Base-by-base conservation (phyloP, 2,888 invertebrate genomes). In the Acanthopleura granulata region DNA sequence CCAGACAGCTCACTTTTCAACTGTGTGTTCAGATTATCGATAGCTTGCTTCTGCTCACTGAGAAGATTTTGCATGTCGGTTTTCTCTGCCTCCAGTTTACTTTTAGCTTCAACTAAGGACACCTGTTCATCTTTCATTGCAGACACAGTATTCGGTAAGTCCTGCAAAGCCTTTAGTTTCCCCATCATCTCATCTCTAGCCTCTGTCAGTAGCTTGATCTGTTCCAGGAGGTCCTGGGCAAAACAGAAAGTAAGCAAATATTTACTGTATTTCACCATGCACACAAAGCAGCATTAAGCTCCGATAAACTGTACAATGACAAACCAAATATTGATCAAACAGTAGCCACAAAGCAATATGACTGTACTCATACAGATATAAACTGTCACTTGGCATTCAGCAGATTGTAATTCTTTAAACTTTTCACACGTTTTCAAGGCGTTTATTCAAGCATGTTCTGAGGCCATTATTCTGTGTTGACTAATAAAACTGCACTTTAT, bases 151-250 rank as follows among this genome's bases (percentile, higher is more conserved):
- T 70, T 50, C 18, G 49, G n/a, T 49, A 40, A 18, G 18, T 74
- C 25, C 29, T 72, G 62, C n/a, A 61, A n/a, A 49, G 9, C 14
- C n/a, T 74, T 49, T 15, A 70, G 12, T 0, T 57, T 27, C 11
- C n/a, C 49, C 4, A 74, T 18, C 25, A 75, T 74, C 25, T 77
- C 78, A 75, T 88, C 86, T 27, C 86, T 77, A 22, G 86, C 87
- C 50, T 84, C 82, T 11, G 83, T 82, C 49, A 87, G 78, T 18
- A 85, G 74, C 11, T 76, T 74, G 0, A 85, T 79, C 74, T 87
- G 84, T 25, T 85, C 84, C 69, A 82, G 79, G 18, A 86, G 76
- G 9, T 81, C 83, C 88, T 88, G 57, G 6, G n/a, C 18, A 57
- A n/a, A 57, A 57, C 40, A 40, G 9, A 3, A 40, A 9, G 9